These are phyloP conservation scores for Eubucco bourcierii DNA, from an alignment of 2,113 vertebrate genomes.

Conservation along the genomic window DNA sequence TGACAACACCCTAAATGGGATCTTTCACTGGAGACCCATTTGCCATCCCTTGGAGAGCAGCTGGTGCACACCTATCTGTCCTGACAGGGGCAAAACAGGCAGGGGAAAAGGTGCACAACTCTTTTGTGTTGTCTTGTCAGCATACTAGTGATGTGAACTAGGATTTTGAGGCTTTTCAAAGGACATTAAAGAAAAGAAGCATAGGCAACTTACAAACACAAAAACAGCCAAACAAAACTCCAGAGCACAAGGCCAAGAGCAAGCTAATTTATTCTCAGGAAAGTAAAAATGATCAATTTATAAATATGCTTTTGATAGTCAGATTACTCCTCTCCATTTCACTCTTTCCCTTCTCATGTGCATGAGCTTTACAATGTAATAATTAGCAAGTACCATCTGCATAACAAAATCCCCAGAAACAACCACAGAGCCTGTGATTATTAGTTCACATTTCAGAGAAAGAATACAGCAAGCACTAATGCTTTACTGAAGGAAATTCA, in stretches of 20 bases:
- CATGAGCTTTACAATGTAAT: background rate
- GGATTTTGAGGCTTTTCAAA: background rate
- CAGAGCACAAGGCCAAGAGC: background rate
- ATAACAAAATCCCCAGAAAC: conserved; percentile 28
- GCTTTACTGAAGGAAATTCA: background rate
- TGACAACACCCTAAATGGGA: background rate
- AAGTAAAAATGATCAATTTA: background rate
- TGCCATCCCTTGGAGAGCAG: background rate
- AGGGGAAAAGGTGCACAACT: background rate
- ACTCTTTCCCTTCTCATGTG: background rate
- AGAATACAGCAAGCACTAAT: background rate
- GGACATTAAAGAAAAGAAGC: background rate
- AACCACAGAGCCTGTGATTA: conserved; percentile 9
- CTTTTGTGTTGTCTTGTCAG: background rate
- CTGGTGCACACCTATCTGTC: too few relatives aligned
- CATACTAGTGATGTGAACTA: background rate
- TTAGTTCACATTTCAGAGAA: background rate
- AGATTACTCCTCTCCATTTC: background rate
- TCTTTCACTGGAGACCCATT: background rate
- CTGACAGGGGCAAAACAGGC: background rate
- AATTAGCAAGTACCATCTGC: conserved; percentile 21
- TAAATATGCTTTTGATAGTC: background rate
- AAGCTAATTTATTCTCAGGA: background rate
- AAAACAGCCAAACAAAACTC: background rate
- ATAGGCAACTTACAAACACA: background rate